Conservation (phyloP, 2,888 invertebrate species). For the Lasioglossum lativentre region DNA sequence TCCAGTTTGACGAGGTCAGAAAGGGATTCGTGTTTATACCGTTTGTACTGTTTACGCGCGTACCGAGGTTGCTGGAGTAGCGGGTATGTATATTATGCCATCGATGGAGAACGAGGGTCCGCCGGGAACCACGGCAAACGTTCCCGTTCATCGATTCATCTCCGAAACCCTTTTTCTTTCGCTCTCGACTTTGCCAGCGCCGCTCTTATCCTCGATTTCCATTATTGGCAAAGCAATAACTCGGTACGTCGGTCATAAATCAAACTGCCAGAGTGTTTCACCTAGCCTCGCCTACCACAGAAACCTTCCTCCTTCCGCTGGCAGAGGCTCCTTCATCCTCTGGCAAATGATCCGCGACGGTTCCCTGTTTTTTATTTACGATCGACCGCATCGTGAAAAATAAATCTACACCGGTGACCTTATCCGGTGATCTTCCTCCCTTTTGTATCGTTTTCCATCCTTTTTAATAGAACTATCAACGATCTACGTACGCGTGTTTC, state of each 20-base stretch:
- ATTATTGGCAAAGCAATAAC: conserved; percentile 84
- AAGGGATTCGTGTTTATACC: not conserved
- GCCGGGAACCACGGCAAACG: conserved; percentile 46
- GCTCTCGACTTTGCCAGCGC: conserved; percentile 67
- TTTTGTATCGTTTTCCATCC: not conserved
- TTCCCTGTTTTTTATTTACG: conserved; percentile 59
- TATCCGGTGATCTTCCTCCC: not conserved
- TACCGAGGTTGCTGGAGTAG: conserved; percentile 7
- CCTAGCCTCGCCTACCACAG: conserved; percentile 69
- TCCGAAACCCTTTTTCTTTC: conserved; percentile 70
- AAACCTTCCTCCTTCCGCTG: conserved; percentile 56
- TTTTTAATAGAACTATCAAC: not conserved
- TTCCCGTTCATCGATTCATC: conserved; percentile 80
- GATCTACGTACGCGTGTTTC: not conserved
- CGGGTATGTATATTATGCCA: conserved; percentile 21
- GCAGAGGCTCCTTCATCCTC: conserved; percentile 69
- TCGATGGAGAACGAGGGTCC: conserved; percentile 52
- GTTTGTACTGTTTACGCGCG: not conserved
- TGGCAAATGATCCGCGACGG: conserved; percentile 73
- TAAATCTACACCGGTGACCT: conserved; percentile 12
- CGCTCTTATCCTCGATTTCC: conserved; percentile 75
- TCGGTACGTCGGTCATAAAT: conserved; percentile 83
- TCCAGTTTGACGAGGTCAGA: not conserved
- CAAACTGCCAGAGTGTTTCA: conserved; percentile 80
- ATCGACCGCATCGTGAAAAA: conserved; percentile 49